These are phyloP conservation scores for Melanotaenia boesemani DNA, from an alignment of 2,797 vertebrate genomes.

Conservation along the genomic window DNA sequence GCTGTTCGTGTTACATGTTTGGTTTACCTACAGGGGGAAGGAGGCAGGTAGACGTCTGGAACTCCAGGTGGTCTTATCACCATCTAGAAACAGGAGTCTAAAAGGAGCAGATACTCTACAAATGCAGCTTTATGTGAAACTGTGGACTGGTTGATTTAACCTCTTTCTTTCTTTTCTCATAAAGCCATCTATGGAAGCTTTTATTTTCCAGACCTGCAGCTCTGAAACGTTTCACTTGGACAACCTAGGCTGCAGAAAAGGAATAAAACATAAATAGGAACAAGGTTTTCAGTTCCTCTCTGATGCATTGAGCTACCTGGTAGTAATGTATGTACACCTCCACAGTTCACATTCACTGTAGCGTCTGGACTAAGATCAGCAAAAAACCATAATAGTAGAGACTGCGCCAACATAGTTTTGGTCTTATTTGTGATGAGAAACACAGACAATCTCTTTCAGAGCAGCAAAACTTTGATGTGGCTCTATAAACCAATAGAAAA, in stretches of 20 bases:
- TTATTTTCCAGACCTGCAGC: conserved; percentile 40
- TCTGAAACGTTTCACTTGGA: conserved; percentile 39
- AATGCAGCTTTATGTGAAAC: conserved; percentile 11
- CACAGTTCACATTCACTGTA: conserved; percentile 26
- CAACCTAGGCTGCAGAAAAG: conserved; percentile 3
- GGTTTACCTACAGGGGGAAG: conserved; percentile 23
- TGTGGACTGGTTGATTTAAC: conserved; percentile 30
- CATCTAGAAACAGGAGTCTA: conserved; percentile 29
- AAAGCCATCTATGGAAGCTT: conserved; percentile 33
- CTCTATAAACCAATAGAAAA: conserved; percentile 66
- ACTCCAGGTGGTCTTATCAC: conserved; percentile 61
- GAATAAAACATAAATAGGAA: conserved; percentile 8
- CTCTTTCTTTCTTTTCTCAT: conserved; percentile 26
- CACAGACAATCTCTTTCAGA: conserved; percentile 64
- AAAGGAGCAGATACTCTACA: neutral
- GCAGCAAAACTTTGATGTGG: conserved; percentile 77
- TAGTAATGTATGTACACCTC: conserved; percentile 23
- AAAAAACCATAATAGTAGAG: conserved; percentile 15
- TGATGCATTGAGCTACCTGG: conserved; percentile 11
- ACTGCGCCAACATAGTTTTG: conserved; percentile 36
- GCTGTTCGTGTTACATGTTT: conserved; percentile 43
- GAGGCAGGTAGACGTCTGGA: conserved; percentile 50
- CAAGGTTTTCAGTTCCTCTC: conserved; percentile 25
- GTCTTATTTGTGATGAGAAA: conserved; percentile 66
- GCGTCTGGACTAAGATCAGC: conserved; percentile 28